Percentiles rank a stretch among this genome's conserved stretches.
phyloP scores from a whole-genome alignment of 2,113 vertebrate genomes.

The Spea multiplicata region DNA sequence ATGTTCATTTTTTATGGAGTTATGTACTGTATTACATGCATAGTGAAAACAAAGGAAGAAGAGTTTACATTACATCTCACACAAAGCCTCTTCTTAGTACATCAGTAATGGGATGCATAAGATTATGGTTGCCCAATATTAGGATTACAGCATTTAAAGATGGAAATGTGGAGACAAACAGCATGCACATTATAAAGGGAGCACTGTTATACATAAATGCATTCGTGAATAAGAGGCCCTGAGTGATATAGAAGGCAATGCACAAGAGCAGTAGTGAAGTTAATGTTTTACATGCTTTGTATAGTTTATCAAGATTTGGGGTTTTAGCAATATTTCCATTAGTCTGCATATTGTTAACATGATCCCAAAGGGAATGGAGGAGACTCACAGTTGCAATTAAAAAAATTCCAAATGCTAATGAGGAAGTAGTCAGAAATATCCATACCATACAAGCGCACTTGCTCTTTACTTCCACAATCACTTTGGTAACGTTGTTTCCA shows the following conservation, averaged over 20 bases:
- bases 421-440: neutral
- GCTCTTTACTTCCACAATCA: neutral
- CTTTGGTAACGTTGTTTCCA: neutral
- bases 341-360: neutral
- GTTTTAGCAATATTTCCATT: neutral
- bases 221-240: neutral
- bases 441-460: neutral
- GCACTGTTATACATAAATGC: too few species aligned
- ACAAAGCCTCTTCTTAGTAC: too few species aligned
- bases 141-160: too few species aligned
- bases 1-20: too few species aligned
- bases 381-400: too few species aligned
- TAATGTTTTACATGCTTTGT: neutral
- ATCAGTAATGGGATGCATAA: too few species aligned
- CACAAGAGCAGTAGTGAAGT: neutral
- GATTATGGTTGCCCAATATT: too few species aligned
- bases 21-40: too few species aligned
- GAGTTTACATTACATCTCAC: too few species aligned
- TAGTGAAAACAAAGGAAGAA: too few species aligned
- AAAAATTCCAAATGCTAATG: constrained; percentile 1
- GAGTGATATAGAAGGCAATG: neutral
- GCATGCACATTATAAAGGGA: too few species aligned
- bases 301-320: neutral
- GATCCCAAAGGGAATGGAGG: neutral
- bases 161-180: too few species aligned